Conservation (phyloP, 2,797 vertebrate genomes). For the Orientallactaga sibirica region DNA sequence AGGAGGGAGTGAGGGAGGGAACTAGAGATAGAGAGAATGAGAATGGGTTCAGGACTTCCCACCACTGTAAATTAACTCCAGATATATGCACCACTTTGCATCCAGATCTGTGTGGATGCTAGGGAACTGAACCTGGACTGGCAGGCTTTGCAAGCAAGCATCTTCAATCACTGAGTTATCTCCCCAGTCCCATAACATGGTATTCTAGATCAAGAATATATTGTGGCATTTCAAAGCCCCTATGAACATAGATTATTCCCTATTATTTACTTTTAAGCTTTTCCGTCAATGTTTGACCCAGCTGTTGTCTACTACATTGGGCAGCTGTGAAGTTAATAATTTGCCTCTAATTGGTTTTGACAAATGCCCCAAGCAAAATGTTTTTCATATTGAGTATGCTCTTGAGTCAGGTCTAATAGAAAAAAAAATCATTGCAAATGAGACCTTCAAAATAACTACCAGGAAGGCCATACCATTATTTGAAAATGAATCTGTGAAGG, state of each 20-base stretch:
- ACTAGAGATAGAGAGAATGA: too few relatives aligned
- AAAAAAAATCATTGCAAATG: constrained; percentile 60
- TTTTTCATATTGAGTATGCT: constrained; percentile 34
- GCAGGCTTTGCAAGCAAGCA: not conserved
- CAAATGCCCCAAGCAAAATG: constrained; percentile 57
- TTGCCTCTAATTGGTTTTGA: constrained; percentile 68
- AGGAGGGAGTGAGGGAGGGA: too few relatives aligned
- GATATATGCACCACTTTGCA: too few relatives aligned
- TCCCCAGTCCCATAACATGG: too few relatives aligned
- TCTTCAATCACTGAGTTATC: not conserved
- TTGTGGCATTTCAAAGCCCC: constrained; percentile 56
- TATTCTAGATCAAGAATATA: constrained; percentile 31
- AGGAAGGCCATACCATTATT: constrained; percentile 60
- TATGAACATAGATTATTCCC: constrained; percentile 10
- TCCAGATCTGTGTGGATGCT: too few relatives aligned
- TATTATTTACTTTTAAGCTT: constrained; percentile 65
- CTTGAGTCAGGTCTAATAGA: constrained; percentile 66
- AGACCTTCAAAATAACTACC: constrained; percentile 41
- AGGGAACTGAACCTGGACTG: too few relatives aligned
- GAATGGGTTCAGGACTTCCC: too few relatives aligned
- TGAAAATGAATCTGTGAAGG: constrained; percentile 49
- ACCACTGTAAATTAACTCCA: too few relatives aligned
- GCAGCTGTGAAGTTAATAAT: constrained; percentile 57
- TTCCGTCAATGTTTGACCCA: constrained; percentile 47
- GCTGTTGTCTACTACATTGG: constrained; percentile 54